phyloP scores from a whole-genome alignment of 2,113 vertebrate genomes.

The Oreochromis tanganicae region DNA sequence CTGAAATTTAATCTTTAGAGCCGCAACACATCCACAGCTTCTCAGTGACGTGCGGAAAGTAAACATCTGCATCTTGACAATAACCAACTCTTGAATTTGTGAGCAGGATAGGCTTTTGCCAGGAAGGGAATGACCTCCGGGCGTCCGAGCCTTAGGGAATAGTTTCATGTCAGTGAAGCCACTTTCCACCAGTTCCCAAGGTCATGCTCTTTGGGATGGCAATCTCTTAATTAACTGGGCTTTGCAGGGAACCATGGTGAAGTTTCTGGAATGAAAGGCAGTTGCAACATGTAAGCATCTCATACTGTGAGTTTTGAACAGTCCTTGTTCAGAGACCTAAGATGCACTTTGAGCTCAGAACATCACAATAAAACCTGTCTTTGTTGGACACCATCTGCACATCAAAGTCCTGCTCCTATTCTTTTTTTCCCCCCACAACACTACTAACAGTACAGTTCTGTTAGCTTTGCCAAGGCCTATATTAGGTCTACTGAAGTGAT shows the following conservation, averaged over 20 bases:
- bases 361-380: constrained; percentile 50
- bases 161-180: constrained; percentile 35
- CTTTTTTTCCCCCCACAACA: not conserved
- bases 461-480: constrained; percentile 1
- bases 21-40: not conserved
- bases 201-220: constrained; percentile 45
- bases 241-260: constrained; percentile 44
- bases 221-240: constrained; percentile 56
- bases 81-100: not conserved
- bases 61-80: not conserved
- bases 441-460: not conserved
- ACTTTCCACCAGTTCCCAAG: constrained; percentile 52
- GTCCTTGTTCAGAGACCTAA: constrained; percentile 48
- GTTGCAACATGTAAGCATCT: constrained; percentile 33
- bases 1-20: not conserved
- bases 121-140: not conserved
- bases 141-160: not conserved
- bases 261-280: constrained; percentile 31
- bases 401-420: constrained; percentile 30
- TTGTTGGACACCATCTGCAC: constrained; percentile 34
- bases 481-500: not conserved
- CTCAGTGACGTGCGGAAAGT: not conserved
- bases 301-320: constrained; percentile 12
- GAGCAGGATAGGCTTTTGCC: not conserved
- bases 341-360: constrained; percentile 31